phyloP scores from a whole-genome alignment of 2,113 vertebrate genomes.

The Epinephelus lanceolatus region DNA sequence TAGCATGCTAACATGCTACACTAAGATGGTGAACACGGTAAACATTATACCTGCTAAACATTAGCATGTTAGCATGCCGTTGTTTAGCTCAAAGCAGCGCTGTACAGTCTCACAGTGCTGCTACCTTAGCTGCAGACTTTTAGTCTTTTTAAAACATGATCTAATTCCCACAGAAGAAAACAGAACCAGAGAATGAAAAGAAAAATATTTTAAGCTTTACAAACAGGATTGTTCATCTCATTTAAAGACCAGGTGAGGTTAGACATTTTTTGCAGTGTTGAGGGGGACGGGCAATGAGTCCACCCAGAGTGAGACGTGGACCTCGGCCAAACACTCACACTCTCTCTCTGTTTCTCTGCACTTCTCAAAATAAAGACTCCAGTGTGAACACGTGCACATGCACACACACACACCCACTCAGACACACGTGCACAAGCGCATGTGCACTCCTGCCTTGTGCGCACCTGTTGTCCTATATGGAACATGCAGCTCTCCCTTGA shows the following conservation, averaged over 20 bases:
- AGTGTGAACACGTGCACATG: slow-evolving; percentile 10
- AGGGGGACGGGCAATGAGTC: slow-evolving; percentile 32
- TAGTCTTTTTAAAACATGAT: background rate
- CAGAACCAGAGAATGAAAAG: background rate
- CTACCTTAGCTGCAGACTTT: background rate
- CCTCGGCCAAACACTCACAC: slow-evolving; percentile 37
- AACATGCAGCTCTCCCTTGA: slow-evolving; percentile 55
- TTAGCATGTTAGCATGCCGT: background rate
- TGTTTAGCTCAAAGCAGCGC: background rate
- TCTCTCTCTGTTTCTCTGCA: slow-evolving; percentile 24
- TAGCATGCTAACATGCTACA: too few species aligned
- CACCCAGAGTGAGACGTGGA: slow-evolving; percentile 37
- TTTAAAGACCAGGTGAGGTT: background rate
- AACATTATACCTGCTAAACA: too few species aligned
- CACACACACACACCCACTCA: slow-evolving; percentile 2
- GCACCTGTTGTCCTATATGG: slow-evolving; percentile 75
- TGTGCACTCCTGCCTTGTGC: slow-evolving; percentile 66
- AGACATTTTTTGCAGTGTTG: slow-evolving; percentile 42
- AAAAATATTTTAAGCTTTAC: background rate
- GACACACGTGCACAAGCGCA: slow-evolving; percentile 16
- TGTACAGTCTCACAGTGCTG: background rate
- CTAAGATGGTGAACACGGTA: too few species aligned
- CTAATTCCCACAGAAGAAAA: background rate
- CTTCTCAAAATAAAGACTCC: slow-evolving; percentile 38
- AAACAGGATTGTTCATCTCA: background rate